Conservation (phyloP, 2,888 invertebrate species). For the Stictocephala bisonia region DNA sequence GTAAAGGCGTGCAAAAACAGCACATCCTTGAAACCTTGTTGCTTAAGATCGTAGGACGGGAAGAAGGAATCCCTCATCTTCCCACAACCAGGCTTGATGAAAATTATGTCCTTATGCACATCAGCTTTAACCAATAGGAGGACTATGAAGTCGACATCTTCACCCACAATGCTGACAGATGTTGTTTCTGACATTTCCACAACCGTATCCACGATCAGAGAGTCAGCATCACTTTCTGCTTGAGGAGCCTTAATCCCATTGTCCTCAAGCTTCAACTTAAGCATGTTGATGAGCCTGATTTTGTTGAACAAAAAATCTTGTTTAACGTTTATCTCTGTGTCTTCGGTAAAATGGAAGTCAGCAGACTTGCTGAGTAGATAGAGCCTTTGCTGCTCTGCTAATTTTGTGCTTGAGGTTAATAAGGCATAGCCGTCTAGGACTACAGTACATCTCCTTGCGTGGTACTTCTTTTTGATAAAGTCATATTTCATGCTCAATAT, state of each 20-base stretch:
- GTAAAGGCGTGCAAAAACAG: conserved; percentile 11
- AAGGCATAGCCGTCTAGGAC: conserved; percentile 36
- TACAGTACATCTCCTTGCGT: conserved; percentile 36
- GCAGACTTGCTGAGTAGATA: conserved; percentile 29
- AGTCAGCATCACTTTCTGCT: conserved; percentile 22
- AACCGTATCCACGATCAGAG: background rate
- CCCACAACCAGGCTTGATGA: conserved; percentile 18
- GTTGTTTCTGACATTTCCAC: conserved; percentile 1
- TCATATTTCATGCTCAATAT: conserved; percentile 9
- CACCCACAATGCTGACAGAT: background rate
- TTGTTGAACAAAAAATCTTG: conserved; percentile 23
- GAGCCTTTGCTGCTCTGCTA: conserved; percentile 37
- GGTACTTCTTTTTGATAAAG: background rate
- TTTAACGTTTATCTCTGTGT: conserved; percentile 5
- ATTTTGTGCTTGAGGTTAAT: conserved; percentile 30
- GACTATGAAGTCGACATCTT: conserved; percentile 5
- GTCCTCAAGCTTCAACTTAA: conserved; percentile 11
- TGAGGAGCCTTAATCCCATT: background rate
- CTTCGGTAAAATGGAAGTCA: background rate
- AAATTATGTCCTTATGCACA: background rate
- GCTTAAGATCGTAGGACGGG: background rate
- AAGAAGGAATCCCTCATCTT: conserved; percentile 6
- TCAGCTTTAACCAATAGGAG: conserved; percentile 13
- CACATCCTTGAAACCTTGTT: conserved; percentile 13
- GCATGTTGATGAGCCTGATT: conserved; percentile 31